Evolutionary conservation across 2,888 invertebrate species (phyloP), one percentile per base, ranked within the genome.

Genomic region (Epinotia ramella): DNA sequence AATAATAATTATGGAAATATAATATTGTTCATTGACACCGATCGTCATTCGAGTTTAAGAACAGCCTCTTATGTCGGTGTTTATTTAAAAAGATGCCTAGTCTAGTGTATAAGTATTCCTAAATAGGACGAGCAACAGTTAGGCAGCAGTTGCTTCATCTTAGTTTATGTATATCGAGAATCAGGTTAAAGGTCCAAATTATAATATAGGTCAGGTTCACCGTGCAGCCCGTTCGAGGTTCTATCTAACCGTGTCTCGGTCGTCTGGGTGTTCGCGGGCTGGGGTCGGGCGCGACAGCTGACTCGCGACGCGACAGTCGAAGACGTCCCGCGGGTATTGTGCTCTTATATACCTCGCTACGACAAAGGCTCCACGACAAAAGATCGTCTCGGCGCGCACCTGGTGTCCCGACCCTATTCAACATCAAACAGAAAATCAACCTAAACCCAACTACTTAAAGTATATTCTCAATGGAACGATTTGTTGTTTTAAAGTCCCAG

Each of bases 321-420:
- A 94, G 94, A 94, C 92, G 93, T 92, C 91, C 90, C 91, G 92
- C 87, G 86, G 89, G 87, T 84, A 90, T 94, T 94, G 93, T 93
- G 84, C 82, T 86, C 87, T 88, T 86, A 28, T 28, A 28, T 28
- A 88, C 86, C 78, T 79, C 81, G 79, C 83, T 77, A 77, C 80
- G 81, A 84, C 84, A 86, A 86, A 83, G 79, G 82, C 84, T 81
- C 85, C 83, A 84, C 82, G 84, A 88, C 90, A 91, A 91, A 90
- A 87, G 88, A 84, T 84, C 90, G 93, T 89, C 92, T 90, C 89
- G 87, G 81, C 83, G 85, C 87, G 90, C 94, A 94, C 94, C 94
- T 94, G 94, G 94, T 89, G 84, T 65, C 83, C 78, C 82, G 84
- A 88, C 92, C 91, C 87, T 89, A 89, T 88, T 90, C 90, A 87